phyloP scores from a whole-genome alignment of 2,113 vertebrate genomes.

The Tachycineta bicolor region DNA sequence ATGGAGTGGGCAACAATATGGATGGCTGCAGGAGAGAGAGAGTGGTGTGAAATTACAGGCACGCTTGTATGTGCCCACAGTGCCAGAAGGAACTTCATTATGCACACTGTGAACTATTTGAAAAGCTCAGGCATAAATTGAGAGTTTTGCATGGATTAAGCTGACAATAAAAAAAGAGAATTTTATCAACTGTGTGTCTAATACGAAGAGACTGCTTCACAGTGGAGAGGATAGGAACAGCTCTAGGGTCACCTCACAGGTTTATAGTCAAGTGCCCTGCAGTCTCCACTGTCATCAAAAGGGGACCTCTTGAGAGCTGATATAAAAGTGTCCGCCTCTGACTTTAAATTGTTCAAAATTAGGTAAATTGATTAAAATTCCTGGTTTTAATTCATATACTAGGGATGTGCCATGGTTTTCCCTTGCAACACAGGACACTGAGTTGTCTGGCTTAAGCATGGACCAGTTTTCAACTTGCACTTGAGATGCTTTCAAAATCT shows the following conservation, averaged over 20 bases:
- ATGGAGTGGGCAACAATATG: slow-evolving; percentile 77
- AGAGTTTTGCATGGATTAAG: neutral
- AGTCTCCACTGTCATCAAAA: neutral
- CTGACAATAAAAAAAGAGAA: neutral
- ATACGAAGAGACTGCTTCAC: neutral
- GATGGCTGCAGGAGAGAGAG: slow-evolving; percentile 62
- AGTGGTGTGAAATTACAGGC: neutral
- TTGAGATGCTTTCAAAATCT: neutral
- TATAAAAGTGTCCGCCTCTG: neutral
- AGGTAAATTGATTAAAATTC: neutral
- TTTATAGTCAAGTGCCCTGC: neutral
- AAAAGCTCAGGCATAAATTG: neutral
- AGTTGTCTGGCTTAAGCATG: neutral
- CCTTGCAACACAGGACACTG: neutral
- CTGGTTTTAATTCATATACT: neutral
- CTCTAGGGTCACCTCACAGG: neutral
- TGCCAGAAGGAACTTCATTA: neutral
- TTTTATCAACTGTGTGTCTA: neutral
- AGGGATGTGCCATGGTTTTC: neutral
- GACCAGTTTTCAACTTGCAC: neutral
- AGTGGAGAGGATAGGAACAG: neutral
- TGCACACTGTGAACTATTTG: neutral
- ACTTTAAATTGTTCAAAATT: neutral
- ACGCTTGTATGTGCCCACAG: neutral
- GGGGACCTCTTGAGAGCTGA: neutral